Evolutionary conservation across 2,888 invertebrate species (phyloP).

Genomic region (Aporophyla lueneburgensis): DNA sequence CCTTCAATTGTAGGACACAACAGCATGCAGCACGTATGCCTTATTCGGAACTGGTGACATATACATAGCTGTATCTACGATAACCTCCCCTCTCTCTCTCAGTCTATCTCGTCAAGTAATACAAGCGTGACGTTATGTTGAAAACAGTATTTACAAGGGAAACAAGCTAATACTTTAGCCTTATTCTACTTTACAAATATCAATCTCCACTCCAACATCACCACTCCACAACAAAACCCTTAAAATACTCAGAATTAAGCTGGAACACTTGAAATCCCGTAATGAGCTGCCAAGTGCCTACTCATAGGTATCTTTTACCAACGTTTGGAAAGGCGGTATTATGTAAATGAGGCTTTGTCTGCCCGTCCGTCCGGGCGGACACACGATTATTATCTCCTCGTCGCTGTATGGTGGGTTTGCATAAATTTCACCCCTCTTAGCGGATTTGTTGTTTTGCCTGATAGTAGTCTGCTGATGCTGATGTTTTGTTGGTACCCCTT

Average conservation of each 20-base stretch:
- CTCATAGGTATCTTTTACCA: slow-evolving; percentile 55
- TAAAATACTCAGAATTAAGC: slow-evolving; percentile 30
- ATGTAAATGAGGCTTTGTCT: slow-evolving; percentile 72
- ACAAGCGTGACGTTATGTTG: neutral
- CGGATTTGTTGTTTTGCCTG: slow-evolving; percentile 68
- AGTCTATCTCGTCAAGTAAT: too few species aligned
- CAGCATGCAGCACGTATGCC: too few species aligned
- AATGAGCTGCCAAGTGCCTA: slow-evolving; percentile 51
- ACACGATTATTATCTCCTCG: slow-evolving; percentile 72
- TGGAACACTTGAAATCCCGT: slow-evolving; percentile 38
- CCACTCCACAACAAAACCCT: neutral
- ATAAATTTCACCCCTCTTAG: slow-evolving; percentile 72
- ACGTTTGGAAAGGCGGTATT: slow-evolving; percentile 68
- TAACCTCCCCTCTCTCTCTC: too few species aligned
- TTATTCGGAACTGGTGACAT: too few species aligned
- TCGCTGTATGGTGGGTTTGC: slow-evolving; percentile 72
- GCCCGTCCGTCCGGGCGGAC: slow-evolving; percentile 59
- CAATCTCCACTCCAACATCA: neutral
- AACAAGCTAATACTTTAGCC: neutral
- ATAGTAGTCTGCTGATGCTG: slow-evolving; percentile 34
- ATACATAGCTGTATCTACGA: too few species aligned
- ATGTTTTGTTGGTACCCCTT: neutral
- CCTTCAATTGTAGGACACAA: too few species aligned
- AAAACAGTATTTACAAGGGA: neutral
- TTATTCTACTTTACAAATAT: neutral